Base-by-base conservation (phyloP, 2,113 vertebrate genomes). In the Albula glossodonta region DNA sequence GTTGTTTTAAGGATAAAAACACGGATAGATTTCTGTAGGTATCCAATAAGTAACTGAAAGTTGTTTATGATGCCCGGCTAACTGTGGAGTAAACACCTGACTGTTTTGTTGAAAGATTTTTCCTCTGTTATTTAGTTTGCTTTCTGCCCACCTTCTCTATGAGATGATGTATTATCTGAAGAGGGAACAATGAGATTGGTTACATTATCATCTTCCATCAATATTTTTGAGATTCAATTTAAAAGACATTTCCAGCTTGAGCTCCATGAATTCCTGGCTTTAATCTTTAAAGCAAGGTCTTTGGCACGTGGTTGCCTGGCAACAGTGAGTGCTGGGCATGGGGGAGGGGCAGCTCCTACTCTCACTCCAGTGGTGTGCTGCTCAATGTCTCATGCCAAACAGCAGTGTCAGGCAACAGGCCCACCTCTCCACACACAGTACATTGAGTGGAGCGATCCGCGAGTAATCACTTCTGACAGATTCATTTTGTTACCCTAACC, bases 271-370 rank as follows among this genome's bases (percentile, higher is more conserved):
- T 84, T 84, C 51, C 63, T 78, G 60, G 83, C 83, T 78, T 78
- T 84, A 74, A 52, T 78, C 51, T 78, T 78, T 78, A 56, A 78
- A 84, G 50, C 51, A 15, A 25, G 74, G 83, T 51, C 83, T 84
- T 78, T 78, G 74, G 83, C 83, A 78, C 83, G 17, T 48, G 52
- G 83, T 84, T 84, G 83, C 83, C 74, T 84, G 56, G 83, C 70
- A 74, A 11, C 70, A 74, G n/a, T 31, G 70, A 74, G 70, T 8
- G 70, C 70, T 74, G 70, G 4, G 70, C n/a, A 25, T n/a, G 4
- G 70, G n/a, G 70, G 31, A n/a, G 70, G 70, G 70, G 70, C n/a
- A 10, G 70, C 70, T 74, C 17, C 17, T 19, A 4, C 63, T 63
- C 12, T 12, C 60, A 63, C 60, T 17, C 17, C 60, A 63, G 53